Evolutionary conservation across 37 sponge, comb jelly and placozoan genomes (phyloP).

Genomic region (Aphrocallistes beatrix): DNA sequence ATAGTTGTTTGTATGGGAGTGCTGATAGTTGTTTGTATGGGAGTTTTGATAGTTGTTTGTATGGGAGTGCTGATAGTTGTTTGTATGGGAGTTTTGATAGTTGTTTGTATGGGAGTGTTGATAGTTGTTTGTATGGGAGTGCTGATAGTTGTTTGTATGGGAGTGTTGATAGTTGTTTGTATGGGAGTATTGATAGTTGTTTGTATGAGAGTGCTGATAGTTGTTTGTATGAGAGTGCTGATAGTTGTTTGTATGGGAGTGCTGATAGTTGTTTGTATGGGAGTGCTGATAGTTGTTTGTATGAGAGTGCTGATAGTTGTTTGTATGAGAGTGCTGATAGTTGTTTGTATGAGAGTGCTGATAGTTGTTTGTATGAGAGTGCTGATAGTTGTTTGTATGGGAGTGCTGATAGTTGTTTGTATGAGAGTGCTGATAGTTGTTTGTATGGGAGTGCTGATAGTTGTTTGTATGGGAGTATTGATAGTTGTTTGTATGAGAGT

Average conservation of each 20-base stretch:
- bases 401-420: conserved; percentile 26
- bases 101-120: conserved; percentile 25
- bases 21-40: background rate
- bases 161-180: background rate
- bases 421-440: no score
- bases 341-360: background rate
- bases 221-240: no score
- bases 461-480: no score
- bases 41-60: background rate
- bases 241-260: no score
- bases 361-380: background rate
- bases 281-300: no score
- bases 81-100: background rate
- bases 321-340: conserved; percentile 4
- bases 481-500: no score
- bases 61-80: background rate
- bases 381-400: background rate
- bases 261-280: no score
- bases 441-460: no score
- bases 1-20: conserved; percentile 11
- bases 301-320: conserved; percentile 28
- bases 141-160: no score
- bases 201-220: no score
- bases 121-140: background rate
- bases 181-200: background rate